Base-by-base conservation (phyloP, 2,797 vertebrate species). In the Rhinoraja longicauda region DNA sequence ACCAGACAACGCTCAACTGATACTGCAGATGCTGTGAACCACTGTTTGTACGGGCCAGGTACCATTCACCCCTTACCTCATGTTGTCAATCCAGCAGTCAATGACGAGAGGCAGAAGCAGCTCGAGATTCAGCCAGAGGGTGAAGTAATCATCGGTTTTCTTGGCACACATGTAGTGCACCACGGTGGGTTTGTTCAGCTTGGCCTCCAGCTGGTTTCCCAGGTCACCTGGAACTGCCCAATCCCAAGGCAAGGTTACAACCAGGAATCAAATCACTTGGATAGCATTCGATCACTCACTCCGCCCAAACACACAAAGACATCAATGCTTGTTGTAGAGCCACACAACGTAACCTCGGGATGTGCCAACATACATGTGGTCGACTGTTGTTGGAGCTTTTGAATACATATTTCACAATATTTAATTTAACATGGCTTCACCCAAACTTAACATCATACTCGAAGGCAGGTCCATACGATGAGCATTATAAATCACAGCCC, bases 21-120 rank as follows among this genome's bases (percentile, higher is more conserved):
- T 21, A 17, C 24, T 45, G 39, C 36, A 45, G 21, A 1, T 53
- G 9, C 4, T 53, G 45, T 53, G 45, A 53, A 53, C 45, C 45
- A 45, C 45, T 5, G 45, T 53, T 53, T 53, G 45, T 53, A 53
- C 45, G 4, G 45, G 45, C 3, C 45, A 0, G 59, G 26, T 13
- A 29, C 1, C 1, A 12, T 29, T 59, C n/a, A 12, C 12, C 2
- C 93, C 94, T 94, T 95, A 99, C 99, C 98, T 98, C 94, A 99
- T 99, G 94, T 99, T 99, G 96, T 99, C 99, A 78, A 99, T 98
- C 99, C 99, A 99, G 94, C 99, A 99, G 96, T 99, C 99, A 93
- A 99, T 99, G 95, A 98, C 97, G 19, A 98, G 95, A 0, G 99
- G 99, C 70, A 99, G 96, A 94, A 99, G 96, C 94, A 98, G 96